Percentiles rank a stretch among this genome's conserved stretches.
These are phyloP conservation scores for Pelodiscus sinensis DNA, from an alignment of 2,113 vertebrate genomes.

Conservation along the genomic window DNA sequence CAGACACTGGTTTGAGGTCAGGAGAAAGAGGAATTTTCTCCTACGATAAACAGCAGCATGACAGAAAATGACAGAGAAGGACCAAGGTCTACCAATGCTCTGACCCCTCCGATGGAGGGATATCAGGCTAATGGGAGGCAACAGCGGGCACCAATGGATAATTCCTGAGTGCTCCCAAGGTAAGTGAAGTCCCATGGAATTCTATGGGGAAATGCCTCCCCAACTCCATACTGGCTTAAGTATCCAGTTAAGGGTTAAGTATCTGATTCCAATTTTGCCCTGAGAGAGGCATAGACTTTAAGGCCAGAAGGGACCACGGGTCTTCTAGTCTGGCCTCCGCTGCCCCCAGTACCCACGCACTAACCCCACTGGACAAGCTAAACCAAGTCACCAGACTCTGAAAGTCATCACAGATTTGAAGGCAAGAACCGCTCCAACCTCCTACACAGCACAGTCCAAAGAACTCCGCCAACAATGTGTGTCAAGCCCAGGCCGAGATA, in stretches of 20 bases:
- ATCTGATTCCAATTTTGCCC: background rate
- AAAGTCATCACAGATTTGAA: background rate
- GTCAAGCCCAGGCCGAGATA: rapidly evolving
- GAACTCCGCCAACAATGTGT: background rate
- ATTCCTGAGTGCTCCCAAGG: background rate
- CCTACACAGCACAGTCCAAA: background rate
- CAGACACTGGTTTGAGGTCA: background rate
- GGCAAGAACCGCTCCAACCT: background rate
- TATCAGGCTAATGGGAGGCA: background rate
- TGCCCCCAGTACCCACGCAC: background rate
- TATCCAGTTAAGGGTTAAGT: background rate
- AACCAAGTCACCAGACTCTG: background rate
- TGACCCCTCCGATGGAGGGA: background rate
- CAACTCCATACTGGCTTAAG: background rate
- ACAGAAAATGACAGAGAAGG: background rate
- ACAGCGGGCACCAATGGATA: background rate
- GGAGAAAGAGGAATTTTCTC: slow-evolving; percentile 24
- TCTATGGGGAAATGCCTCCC: background rate
- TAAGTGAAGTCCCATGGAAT: background rate
- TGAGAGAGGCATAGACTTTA: background rate
- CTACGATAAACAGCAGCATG: slow-evolving; percentile 1
- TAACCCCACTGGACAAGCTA: background rate
- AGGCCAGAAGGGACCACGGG: background rate
- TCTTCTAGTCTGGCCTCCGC: background rate
- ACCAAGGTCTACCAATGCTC: background rate